phyloP scores from a whole-genome alignment of 2,113 vertebrate genomes.

The Lophura nycthemera region DNA sequence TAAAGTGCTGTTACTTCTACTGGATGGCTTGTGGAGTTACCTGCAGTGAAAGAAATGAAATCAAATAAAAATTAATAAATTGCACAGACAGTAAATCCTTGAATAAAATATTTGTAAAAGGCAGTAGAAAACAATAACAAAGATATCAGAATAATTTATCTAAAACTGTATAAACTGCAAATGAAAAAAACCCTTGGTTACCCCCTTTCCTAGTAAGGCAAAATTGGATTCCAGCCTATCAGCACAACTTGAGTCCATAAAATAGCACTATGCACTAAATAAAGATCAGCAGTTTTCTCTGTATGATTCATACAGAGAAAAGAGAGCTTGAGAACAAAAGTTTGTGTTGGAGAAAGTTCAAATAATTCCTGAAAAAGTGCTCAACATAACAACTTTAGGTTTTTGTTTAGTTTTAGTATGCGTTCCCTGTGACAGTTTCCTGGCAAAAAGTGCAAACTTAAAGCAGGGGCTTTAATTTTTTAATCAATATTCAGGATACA shows the following conservation, averaged over 20 bases:
- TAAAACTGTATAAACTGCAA: background rate
- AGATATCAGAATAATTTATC: background rate
- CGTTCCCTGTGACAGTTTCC: background rate
- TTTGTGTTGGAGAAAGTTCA: fast-evolving
- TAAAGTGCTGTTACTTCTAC: constrained; percentile 84
- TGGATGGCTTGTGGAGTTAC: constrained; percentile 15
- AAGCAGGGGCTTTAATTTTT: background rate
- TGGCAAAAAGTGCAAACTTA: background rate
- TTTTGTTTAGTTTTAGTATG: background rate
- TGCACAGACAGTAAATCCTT: background rate
- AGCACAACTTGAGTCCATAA: background rate
- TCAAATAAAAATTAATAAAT: constrained; percentile 4
- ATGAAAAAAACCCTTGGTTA: background rate
- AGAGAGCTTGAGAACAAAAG: background rate
- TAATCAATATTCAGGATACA: background rate
- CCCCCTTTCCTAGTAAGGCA: background rate
- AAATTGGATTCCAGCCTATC: background rate
- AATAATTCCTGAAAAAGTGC: background rate
- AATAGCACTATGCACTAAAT: background rate
- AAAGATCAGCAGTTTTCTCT: background rate
- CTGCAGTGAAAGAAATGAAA: constrained; percentile 60
- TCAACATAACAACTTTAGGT: background rate
- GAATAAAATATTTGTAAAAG: background rate
- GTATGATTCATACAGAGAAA: background rate
- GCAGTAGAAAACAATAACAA: background rate